phyloP scores from a whole-genome alignment of 2,113 vertebrate genomes.

The Phasianus colchicus region DNA sequence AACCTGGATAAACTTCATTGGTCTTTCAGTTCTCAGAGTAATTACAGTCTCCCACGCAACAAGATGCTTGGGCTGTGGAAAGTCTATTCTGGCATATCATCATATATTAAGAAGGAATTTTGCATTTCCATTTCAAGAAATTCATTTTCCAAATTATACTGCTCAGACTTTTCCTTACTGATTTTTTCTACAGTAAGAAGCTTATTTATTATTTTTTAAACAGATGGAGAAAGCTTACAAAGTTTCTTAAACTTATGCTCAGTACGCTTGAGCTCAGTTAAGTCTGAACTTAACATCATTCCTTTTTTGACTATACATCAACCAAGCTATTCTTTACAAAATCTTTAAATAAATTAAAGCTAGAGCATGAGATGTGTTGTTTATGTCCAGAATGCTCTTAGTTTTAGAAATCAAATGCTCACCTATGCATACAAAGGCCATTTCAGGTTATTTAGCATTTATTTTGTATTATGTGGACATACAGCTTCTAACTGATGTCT shows the following conservation, averaged over 20 bases:
- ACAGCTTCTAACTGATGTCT: not conserved
- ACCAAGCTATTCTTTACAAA: not conserved
- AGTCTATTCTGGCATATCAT: not conserved
- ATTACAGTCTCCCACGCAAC: not conserved
- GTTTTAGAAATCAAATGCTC: not conserved
- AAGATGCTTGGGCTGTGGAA: not conserved
- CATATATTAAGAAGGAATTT: not conserved
- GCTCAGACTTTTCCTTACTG: not conserved
- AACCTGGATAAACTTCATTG: not conserved
- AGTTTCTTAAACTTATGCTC: not conserved
- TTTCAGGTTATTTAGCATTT: not conserved
- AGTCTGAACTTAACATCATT: not conserved
- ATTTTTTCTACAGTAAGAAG: not conserved
- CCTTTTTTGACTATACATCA: not conserved
- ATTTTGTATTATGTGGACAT: not conserved
- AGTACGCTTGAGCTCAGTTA: not conserved
- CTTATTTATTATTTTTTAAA: not conserved
- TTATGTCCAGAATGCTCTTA: not conserved
- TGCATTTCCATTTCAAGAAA: not conserved
- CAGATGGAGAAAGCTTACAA: not conserved
- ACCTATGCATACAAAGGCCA: not conserved
- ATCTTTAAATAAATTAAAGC: not conserved
- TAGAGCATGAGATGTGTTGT: not conserved
- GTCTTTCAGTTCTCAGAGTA: not conserved
- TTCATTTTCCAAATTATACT: not conserved